Conservation (phyloP, 2,113 vertebrate species). For the Labeo catla region DNA sequence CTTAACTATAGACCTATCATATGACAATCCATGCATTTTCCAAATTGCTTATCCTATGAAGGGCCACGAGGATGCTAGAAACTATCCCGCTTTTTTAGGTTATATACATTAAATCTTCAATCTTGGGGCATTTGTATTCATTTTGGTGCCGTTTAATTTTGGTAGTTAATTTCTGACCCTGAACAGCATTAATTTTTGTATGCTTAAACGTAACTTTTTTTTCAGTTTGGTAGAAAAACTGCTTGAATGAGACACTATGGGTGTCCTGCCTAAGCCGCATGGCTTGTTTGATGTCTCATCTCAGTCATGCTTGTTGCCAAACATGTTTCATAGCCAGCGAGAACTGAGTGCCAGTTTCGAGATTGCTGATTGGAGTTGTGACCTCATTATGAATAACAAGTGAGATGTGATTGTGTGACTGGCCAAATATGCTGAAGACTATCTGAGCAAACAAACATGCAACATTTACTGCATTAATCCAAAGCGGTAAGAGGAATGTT, state of each 20-base stretch:
- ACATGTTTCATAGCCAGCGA: conserved; percentile 1
- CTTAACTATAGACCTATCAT: no score
- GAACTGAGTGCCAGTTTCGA: background rate
- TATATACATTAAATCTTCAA: background rate
- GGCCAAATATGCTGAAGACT: conserved; percentile 1
- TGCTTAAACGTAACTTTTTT: background rate
- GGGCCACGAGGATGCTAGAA: background rate
- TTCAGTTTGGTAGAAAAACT: background rate
- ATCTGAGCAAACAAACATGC: conserved; percentile 10
- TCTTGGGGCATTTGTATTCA: background rate
- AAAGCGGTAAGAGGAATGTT: background rate
- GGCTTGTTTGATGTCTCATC: background rate
- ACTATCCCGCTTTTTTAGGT: no score
- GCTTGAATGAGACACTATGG: background rate
- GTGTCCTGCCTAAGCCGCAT: background rate
- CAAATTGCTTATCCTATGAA: background rate
- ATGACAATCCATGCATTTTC: background rate
- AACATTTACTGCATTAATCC: background rate
- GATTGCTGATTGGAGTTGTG: conserved; percentile 17
- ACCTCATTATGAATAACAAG: conserved; percentile 18
- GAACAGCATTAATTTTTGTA: background rate
- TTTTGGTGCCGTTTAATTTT: background rate
- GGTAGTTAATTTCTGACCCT: background rate
- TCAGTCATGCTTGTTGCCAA: background rate
- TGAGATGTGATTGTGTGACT: background rate